A percentile compares a stretch with the other conserved stretches of the same genome.
Conservation (phyloP, 2,113 vertebrate genomes). For the Etheostoma cragini region DNA sequence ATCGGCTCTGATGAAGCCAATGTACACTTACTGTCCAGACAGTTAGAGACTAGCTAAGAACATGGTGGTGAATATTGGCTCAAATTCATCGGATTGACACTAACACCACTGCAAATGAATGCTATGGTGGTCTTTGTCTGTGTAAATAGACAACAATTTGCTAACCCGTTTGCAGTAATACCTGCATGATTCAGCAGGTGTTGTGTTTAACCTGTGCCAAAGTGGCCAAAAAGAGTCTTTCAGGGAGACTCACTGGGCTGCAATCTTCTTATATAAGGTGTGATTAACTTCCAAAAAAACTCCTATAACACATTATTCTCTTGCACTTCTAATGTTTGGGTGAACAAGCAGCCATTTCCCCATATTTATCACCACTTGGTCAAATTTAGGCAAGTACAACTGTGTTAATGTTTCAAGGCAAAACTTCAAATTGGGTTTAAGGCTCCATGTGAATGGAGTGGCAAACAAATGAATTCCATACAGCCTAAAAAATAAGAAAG, state of each 20-base stretch:
- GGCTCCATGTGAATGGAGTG: too few species aligned
- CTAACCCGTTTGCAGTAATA: neutral
- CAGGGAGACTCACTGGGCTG: neutral
- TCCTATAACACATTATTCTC: neutral
- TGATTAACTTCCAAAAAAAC: too few species aligned
- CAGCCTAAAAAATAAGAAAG: neutral
- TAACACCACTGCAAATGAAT: too few species aligned
- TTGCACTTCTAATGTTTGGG: neutral
- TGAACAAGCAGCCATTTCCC: neutral
- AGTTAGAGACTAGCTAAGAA: too few species aligned
- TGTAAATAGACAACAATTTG: neutral
- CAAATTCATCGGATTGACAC: too few species aligned
- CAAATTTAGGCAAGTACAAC: neutral
- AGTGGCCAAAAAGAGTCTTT: neutral
- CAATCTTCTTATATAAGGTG: neutral
- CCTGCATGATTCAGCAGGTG: neutral
- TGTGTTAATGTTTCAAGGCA: too few species aligned
- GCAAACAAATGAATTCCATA: neutral
- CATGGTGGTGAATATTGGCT: too few species aligned
- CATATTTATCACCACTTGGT: neutral
- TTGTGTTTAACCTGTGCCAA: neutral
- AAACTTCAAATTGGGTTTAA: too few species aligned
- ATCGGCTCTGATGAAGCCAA: too few species aligned
- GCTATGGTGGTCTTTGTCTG: neutral
- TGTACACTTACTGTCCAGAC: too few species aligned